Evolutionary conservation across 2,797 vertebrate genomes (phyloP), one percentile per base, ranked within the genome.

Genomic region (Alfaro cultratus): DNA sequence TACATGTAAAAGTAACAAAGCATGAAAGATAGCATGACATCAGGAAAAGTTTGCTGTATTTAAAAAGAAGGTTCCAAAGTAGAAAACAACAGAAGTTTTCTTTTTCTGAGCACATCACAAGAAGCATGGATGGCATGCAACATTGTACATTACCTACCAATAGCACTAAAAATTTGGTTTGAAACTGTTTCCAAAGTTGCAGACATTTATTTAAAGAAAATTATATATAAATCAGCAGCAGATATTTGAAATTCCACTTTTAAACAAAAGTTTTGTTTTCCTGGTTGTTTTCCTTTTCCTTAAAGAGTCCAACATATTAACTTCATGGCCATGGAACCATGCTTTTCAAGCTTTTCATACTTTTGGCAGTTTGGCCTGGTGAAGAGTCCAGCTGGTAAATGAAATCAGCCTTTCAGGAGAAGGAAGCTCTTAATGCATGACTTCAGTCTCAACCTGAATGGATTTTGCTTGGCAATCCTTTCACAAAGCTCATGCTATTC

Each of bases 1-100:
- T 88, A 85, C 67, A 88, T 88, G 78, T 77, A 74, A 75, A 85
- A 84, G 73, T 89, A 70, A 86, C 43, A 53, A 82, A 75, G 71
- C 57, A 62, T 53, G 51, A 68, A 82, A 87, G 86, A 86, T 45
- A 57, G 10, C 1, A 5, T n/a, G 10, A 55, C 49, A 70, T 75
- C 47, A 43, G 18, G 36, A 81, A 64, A 77, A 79, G 67, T 79
- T 74, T 36, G 57, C 76, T 60, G 82, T 74, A 79, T 71, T 78
- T 29, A 81, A 76, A 75, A 49, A 82, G 46, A 74, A 16, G 4
- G 10, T 39, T 23, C 6, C 31, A 9, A 29, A 46, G 67, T 6
- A 45, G 2, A 29, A 41, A 46, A 71, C 68, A 45, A 46, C 41
- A 8, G 0, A 62, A 34, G 11, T 16, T 62, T 6, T 13, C 13